Base-by-base conservation (phyloP, 2,888 invertebrate species). In the Thelaira solivaga region DNA sequence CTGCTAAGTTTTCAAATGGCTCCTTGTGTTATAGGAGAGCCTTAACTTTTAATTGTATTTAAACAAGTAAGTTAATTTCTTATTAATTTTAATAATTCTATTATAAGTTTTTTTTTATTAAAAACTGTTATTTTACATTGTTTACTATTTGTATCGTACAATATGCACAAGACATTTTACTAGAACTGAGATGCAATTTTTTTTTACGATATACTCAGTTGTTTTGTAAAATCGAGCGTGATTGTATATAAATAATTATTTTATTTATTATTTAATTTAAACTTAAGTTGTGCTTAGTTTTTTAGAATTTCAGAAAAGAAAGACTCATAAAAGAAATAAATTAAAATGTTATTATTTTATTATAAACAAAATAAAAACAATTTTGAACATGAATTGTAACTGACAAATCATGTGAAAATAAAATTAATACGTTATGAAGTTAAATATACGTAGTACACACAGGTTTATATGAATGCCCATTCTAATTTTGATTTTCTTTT, bases 221-320 rank as follows among this genome's bases (percentile, higher is more conserved):
- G n/a, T 57, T 45, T 31, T 0, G 8, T 34, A 31, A 13, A 20
- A 47, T 39, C 26, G 10, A 11, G 11, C 36, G 26, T 47, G 5
- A 45, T 8, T 64, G 16, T 55, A 41, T 41, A 49, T 45, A 31
- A 45, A 36, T 13, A 55, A 13, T n/a, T 3, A 10, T n/a, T 61
- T 41, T 55, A 6, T 45, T 39, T 61, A 22, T 67, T 22, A 39
- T 68, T 75, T 57, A 31, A 61, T 71, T 59, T 55, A 51, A 39
- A 45, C 45, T 73, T 73, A 55, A 36, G 39, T 64, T 49, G n/a
- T n/a, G n/a, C 34, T 39, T 45, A 43, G 72, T 20, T 51, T 57
- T 64, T 59, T 77, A 77, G n/a, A n/a, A n/a, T n/a, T n/a, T n/a
- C n/a, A 49, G 77, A 45, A 77, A 68, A 59, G 68, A 68, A 77